Conservation (phyloP, 2,797 vertebrate genomes). For the Ctenosaura bakeri region DNA sequence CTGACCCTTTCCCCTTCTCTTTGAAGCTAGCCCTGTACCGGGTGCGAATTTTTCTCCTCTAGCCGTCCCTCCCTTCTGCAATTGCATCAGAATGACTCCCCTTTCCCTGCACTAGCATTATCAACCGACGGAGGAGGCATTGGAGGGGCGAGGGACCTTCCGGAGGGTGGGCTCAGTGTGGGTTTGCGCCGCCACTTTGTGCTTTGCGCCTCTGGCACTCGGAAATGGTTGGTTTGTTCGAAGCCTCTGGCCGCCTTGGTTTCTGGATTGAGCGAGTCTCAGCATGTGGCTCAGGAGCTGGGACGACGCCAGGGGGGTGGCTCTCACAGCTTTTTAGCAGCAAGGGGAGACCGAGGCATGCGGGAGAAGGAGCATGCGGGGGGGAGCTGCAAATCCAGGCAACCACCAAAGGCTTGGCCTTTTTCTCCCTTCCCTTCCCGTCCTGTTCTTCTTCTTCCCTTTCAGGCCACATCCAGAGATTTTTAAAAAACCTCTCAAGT, state of each 20-base stretch:
- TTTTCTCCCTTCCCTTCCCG: neutral
- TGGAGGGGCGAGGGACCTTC: neutral
- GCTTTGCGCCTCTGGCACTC: conserved; percentile 71
- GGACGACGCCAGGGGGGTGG: neutral
- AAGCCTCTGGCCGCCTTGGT: neutral
- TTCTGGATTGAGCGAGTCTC: conserved; percentile 53
- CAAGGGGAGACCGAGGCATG: neutral
- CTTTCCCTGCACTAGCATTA: neutral
- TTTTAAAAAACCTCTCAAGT: no score
- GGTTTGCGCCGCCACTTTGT: neutral
- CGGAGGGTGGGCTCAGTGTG: neutral
- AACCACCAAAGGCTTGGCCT: neutral
- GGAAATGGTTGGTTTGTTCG: conserved; percentile 12
- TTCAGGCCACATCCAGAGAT: no score
- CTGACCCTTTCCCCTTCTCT: neutral
- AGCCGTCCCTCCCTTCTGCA: conserved; percentile 9
- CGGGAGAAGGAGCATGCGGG: neutral
- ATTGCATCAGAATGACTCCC: conserved; percentile 23
- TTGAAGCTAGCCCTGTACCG: conserved; percentile 24
- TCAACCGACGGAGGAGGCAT: neutral
- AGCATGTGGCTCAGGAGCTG: conserved; percentile 67
- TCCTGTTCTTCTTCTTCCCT: no score
- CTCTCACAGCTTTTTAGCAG: neutral
- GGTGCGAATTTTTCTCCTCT: neutral
- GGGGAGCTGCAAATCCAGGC: conserved; percentile 16